phyloP scores from a whole-genome alignment of 2,797 vertebrate genomes.

The Cyclopterus lumpus region DNA sequence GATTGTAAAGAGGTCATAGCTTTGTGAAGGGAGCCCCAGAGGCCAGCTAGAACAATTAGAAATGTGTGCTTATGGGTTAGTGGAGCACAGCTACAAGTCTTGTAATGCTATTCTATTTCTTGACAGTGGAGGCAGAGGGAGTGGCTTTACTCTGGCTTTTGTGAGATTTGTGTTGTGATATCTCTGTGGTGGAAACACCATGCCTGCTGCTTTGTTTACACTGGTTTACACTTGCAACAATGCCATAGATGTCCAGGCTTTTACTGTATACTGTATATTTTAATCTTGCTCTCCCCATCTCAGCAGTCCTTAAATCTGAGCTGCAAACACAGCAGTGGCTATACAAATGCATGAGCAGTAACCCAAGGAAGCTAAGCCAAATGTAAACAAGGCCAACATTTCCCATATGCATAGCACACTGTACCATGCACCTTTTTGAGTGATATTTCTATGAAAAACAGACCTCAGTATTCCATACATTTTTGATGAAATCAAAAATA shows the following conservation, averaged over 20 bases:
- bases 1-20: constrained; percentile 73
- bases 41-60: constrained; percentile 79
- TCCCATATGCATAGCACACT: constrained; percentile 45
- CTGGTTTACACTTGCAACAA: constrained; percentile 40
- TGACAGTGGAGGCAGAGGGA: constrained; percentile 40
- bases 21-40: constrained; percentile 66
- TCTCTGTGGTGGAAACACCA: constrained; percentile 18
- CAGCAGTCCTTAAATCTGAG: constrained; percentile 62
- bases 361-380: constrained; percentile 49
- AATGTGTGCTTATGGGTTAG: constrained; percentile 82
- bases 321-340: constrained; percentile 48
- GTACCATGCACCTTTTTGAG: constrained; percentile 27
- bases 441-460: constrained; percentile 53
- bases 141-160: constrained; percentile 52
- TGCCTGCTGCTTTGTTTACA: constrained; percentile 50
- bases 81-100: constrained; percentile 70
- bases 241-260: constrained; percentile 46
- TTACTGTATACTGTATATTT: constrained; percentile 52
- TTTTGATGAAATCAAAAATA: constrained; percentile 67
- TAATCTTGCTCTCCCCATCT: constrained; percentile 54
- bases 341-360: constrained; percentile 50
- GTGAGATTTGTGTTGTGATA: constrained; percentile 52
- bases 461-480: constrained; percentile 60
- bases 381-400: constrained; percentile 60
- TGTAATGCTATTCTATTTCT: constrained; percentile 54